Base-by-base conservation (phyloP, 1,140 invertebrate genomes). In the Nebria ingens region DNA sequence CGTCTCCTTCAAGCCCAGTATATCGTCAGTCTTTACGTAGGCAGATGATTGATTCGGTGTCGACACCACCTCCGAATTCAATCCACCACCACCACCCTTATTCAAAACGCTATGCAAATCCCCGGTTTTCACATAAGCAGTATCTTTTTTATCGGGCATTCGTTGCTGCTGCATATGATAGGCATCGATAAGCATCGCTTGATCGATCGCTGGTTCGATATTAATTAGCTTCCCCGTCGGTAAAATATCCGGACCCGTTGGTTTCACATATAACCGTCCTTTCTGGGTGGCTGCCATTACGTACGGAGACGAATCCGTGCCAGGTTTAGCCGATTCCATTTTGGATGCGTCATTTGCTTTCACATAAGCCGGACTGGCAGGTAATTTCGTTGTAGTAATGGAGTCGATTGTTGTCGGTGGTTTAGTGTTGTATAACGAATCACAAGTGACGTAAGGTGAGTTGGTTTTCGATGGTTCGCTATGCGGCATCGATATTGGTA, bases 221-320 rank as follows among this genome's bases (percentile, higher is more conserved):
- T 45, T 45, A 4, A 45, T 45, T 45, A 45, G 40, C 17, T 45
- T 45, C 3, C 40, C 40, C 9, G 40, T 45, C 9, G 40, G 4
- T 34, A 34, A 34, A 17, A 45, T 23, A 21, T 62, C 54, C 1
- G 17, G 3, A n/a, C 17, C 15, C 1, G 22, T 38, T 4, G 40
- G 19, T 12, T 40, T 38, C 12, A 52, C 2, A 19, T 40, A 49
- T 22, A 55, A 29, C 3, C 54, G 25, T 52, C 11, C 38, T 20
- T 49, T 54, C 40, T 60, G 57, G 42, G 49, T 59, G 12, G 53
- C 60, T 17, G 58, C 58, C 38, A 61, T 54, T 12, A 59, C 58
- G 51, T 61, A 61, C 19, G 55, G 38, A 12, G 60, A 11, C 3
- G 40, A 45, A 21, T 13, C 17, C 13, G 19, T 55, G 20, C 53